Evolutionary conservation across 2,113 vertebrate species (phyloP), one percentile per base, ranked within the genome.

Genomic region (Xiphophorus couchianus): DNA sequence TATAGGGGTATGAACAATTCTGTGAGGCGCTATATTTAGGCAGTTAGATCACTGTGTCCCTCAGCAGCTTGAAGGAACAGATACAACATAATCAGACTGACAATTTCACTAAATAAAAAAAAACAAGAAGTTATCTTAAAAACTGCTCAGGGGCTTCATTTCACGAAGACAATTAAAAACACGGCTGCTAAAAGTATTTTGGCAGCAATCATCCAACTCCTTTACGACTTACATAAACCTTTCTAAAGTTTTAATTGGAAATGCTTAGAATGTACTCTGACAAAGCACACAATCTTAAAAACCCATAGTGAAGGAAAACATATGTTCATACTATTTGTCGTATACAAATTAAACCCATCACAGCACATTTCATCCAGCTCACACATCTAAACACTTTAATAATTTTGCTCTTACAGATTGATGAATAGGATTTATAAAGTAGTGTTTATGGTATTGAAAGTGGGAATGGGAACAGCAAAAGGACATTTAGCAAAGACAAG

Each of bases 231-330:
- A 39, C 66, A 70, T 33, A 74, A 64, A 48, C 31, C 19, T 62
- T 71, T 65, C 29, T 27, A 39, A n/a, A 65, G 54, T 37, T 81
- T 81, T 77, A 66, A 77, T 71, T 71, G 35, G 70, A 84, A 81
- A 77, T 51, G 30, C 65, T 51, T 5, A 2, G 48, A 62, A 48
- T 62, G 1, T 33, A 65, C 51, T 72, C 29, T 54, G 27, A 44
- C 58, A 39, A 27, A 42, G 66, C 25, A 63, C 28, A 71, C 4
- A 44, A 76, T 22, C 27, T 28, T 10, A 29, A 29, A 30, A 51
- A 54, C 33, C 13, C 66, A 78, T 30, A 60, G 60, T 62, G 25
- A 31, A 30, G 67, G 30, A 44, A 73, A 39, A 73, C n/a, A 14
- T 19, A 51, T 12, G 33, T 39, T 15, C 17, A 63, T 48, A 25